A percentile compares a stretch with the other conserved stretches of the same genome.
These are phyloP conservation scores for Gadus macrocephalus DNA, from an alignment of 2,113 vertebrate species.

Conservation along the genomic window DNA sequence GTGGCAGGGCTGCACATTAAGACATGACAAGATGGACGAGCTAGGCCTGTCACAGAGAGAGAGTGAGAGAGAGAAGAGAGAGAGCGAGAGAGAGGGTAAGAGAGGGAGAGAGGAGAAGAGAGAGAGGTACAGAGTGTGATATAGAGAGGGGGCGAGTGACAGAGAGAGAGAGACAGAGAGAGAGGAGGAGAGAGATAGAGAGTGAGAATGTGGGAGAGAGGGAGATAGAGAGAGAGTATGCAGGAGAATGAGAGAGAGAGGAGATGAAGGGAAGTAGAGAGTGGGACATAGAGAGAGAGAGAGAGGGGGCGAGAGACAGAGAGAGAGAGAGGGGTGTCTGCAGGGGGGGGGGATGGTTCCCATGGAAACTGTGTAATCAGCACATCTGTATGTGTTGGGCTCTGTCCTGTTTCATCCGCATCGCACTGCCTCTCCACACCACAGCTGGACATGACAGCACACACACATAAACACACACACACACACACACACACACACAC, in stretches of 20 bases:
- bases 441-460: constrained; percentile 50
- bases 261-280: too few relatives aligned
- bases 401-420: constrained; percentile 55
- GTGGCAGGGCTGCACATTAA: constrained; percentile 24
- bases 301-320: constrained; percentile 21
- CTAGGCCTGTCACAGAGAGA: not conserved
- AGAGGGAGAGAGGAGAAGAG: constrained; percentile 44
- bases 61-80: constrained; percentile 19
- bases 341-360: constrained; percentile 58
- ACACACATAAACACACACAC: constrained; percentile 8
- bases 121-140: constrained; percentile 29
- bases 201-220: too few relatives aligned
- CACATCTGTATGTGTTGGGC: constrained; percentile 69
- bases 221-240: not conserved
- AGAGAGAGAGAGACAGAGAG: not conserved
- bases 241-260: not conserved
- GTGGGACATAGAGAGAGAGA: constrained; percentile 3
- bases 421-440: constrained; percentile 47
- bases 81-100: constrained; percentile 39
- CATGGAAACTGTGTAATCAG: constrained; percentile 80
- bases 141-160: constrained; percentile 27
- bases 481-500: not conserved
- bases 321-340: constrained; percentile 2
- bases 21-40: constrained; percentile 35
- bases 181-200: too few relatives aligned